Conservation (phyloP, 2,797 vertebrate genomes). For the Astyanax mexicanus region DNA sequence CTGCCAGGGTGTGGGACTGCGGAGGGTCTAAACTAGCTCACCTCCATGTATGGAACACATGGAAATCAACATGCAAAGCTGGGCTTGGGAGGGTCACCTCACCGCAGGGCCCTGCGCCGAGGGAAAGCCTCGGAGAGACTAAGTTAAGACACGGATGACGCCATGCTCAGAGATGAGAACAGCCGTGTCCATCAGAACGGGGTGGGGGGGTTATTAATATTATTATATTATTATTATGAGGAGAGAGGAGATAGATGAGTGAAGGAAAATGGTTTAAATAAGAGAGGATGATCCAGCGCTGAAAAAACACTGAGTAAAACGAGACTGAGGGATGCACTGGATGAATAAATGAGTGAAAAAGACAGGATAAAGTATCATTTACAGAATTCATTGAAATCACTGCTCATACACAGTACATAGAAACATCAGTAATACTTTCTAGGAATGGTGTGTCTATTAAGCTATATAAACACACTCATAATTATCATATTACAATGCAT, state of each 20-base stretch:
- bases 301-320: constrained; percentile 2
- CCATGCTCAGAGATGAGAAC: neutral
- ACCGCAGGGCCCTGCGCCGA: constrained; percentile 47
- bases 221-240: too few relatives aligned
- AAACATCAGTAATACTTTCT: too few relatives aligned
- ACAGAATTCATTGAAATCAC: neutral
- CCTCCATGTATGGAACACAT: constrained; percentile 80
- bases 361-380: neutral
- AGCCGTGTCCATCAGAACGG: neutral
- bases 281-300: neutral
- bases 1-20: constrained; percentile 71
- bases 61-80: constrained; percentile 82
- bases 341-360: neutral
- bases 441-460: too few relatives aligned
- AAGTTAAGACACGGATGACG: constrained; percentile 30
- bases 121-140: constrained; percentile 51
- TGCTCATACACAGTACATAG: too few relatives aligned
- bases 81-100: constrained; percentile 66
- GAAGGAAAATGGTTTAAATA: neutral
- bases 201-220: too few relatives aligned
- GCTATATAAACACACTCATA: too few relatives aligned
- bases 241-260: neutral
- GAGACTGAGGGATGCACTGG: neutral
- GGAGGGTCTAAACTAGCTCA: constrained; percentile 79
- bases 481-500: too few relatives aligned